Percentiles rank a stretch among this genome's conserved stretches.
Evolutionary conservation across 2,797 vertebrate genomes (phyloP).

Genomic region (Hylomyscus alleni): DNA sequence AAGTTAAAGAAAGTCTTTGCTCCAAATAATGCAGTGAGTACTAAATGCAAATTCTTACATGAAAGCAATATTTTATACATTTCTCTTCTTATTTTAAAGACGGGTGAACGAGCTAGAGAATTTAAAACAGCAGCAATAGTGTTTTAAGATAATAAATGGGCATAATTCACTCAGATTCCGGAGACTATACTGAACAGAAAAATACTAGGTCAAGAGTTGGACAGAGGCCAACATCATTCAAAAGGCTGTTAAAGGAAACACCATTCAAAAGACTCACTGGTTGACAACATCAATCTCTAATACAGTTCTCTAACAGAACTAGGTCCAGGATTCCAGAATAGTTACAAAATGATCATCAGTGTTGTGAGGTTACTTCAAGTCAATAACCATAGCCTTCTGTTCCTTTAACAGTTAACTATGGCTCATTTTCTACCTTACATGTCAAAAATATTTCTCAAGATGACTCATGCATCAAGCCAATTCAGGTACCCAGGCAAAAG

Average conservation of each 20-base stretch:
- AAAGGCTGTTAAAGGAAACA: not conserved
- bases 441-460: not conserved
- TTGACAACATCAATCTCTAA: not conserved
- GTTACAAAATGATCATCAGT: not conserved
- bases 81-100: rapidly evolving
- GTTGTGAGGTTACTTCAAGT: not conserved
- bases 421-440: not conserved
- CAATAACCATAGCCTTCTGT: not conserved
- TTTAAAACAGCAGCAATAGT: not conserved
- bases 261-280: not conserved
- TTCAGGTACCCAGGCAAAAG: not conserved
- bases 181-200: not conserved
- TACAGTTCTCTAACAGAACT: not conserved
- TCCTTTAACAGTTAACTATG: not conserved
- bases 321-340: not conserved
- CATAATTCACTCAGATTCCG: rapidly evolving
- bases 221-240: not conserved
- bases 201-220: not conserved
- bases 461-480: not conserved
- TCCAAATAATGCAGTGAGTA: not conserved
- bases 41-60: not conserved
- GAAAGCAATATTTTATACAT: not conserved
- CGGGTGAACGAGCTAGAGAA: not conserved
- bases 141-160: not conserved
- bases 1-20: not conserved